These are phyloP conservation scores for Cebus imitator DNA, from an alignment of 2,113 vertebrate genomes.

Conservation along the genomic window DNA sequence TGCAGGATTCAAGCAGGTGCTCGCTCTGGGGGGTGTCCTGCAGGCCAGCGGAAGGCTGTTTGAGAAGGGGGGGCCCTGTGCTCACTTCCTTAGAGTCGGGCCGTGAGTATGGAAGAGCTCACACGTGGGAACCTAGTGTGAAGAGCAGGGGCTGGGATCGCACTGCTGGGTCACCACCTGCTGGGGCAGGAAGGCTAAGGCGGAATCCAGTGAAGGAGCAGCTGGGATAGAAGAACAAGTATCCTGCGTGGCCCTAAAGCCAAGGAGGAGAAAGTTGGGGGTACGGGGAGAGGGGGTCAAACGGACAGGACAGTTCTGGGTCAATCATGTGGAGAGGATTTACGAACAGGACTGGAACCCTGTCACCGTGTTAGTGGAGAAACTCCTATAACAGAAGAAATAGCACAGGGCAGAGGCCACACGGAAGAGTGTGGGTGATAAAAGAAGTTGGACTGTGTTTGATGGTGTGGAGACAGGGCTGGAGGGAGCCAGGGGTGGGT, in stretches of 20 bases:
- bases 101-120: too few relatives aligned
- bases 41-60: not conserved
- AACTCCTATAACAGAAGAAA: not conserved
- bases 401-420: too few relatives aligned
- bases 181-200: not conserved
- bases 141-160: not conserved
- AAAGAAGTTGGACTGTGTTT: not conserved
- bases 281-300: fast-evolving
- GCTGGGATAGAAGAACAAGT: not conserved
- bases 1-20: not conserved
- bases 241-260: not conserved
- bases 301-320: not conserved
- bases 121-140: not conserved
- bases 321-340: not conserved
- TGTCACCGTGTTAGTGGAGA: not conserved
- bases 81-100: not conserved
- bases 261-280: not conserved
- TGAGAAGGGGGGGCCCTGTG: too few relatives aligned
- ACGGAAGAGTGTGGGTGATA: not conserved
- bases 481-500: not conserved
- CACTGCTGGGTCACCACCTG: not conserved
- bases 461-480: not conserved
- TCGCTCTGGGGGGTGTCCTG: not conserved
- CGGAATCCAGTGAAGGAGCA: not conserved
- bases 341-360: fast-evolving